phyloP scores from a whole-genome alignment of 2,797 vertebrate species.

The Clarias pachynema region DNA sequence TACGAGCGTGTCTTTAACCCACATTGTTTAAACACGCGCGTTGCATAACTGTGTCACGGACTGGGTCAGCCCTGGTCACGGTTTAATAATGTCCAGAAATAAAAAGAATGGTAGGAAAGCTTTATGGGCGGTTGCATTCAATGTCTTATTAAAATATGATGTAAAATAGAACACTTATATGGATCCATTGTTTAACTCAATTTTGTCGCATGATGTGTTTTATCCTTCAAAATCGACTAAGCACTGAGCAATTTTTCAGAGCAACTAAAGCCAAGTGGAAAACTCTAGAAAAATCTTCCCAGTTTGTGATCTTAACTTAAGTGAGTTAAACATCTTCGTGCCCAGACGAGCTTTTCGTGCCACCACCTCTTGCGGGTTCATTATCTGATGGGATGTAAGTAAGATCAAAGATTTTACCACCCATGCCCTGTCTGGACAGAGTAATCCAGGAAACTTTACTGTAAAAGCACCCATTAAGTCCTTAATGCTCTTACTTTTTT shows the following conservation, averaged over 20 bases:
- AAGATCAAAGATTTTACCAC: background rate
- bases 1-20: background rate
- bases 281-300: no score
- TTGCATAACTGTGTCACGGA: constrained; percentile 75
- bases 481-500: no score
- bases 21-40: constrained; percentile 31
- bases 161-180: background rate
- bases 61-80: constrained; percentile 63
- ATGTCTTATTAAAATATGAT: background rate
- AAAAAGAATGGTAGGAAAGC: no score
- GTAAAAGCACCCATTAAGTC: background rate
- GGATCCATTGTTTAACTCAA: background rate
- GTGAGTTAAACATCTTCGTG: background rate
- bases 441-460: background rate
- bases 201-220: background rate
- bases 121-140: background rate
- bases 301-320: background rate
- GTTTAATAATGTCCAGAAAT: background rate
- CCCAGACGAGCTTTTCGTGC: background rate
- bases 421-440: background rate
- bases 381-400: background rate
- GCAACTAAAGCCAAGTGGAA: no score
- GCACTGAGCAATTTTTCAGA: background rate
- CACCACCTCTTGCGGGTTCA: background rate
- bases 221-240: background rate